Base-by-base conservation (phyloP, 2,113 vertebrate species). In the Corythoichthys haematopterus region DNA sequence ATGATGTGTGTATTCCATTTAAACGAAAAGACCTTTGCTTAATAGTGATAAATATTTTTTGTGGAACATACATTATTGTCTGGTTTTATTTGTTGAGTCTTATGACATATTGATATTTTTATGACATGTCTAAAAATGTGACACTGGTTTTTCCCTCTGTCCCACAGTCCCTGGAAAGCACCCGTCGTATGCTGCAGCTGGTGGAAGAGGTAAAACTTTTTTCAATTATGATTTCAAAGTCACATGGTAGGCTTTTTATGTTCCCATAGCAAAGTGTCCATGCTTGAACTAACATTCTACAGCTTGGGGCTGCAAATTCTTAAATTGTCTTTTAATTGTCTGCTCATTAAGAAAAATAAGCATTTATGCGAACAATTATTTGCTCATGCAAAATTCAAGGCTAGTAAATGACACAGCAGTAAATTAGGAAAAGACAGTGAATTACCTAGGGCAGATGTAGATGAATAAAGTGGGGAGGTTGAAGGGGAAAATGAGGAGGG, bases 101-200 rank as follows among this genome's bases (percentile, higher is more conserved):
- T 51, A 6, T n/a, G 0, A 28, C n/a, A 13, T 50, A 4, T 50
- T 48, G 3, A 1, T 10, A 12, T 47, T 14, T 5, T 50, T 16
- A 52, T 10, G 8, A 52, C 11, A 59, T 59, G 1, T 57, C 28
- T 5, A 15, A 12, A 15, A 1, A 36, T 15, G 5, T 61, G 12
- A 45, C 36, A 66, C 16, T 38, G 1, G 65, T 20, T 37, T 83
- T 16, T 76, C 69, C 51, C 72, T 1, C 72, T 16, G 73, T 65
- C 76, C 84, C 10, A 50, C 90, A 99, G 97, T 99, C 97, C 1
- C 94, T 99, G 82, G 97, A 99, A 88, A 99, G 97, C 85, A 99
- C 97, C 65, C 97, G 97, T 74, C 97, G 97, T 80, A 99, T 99
- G 97, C 93, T 99, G 68, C 97, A 99, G 85, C 92, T 98, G 81